Conservation (phyloP, 1,140 invertebrate species). For the Portunus trituberculatus region DNA sequence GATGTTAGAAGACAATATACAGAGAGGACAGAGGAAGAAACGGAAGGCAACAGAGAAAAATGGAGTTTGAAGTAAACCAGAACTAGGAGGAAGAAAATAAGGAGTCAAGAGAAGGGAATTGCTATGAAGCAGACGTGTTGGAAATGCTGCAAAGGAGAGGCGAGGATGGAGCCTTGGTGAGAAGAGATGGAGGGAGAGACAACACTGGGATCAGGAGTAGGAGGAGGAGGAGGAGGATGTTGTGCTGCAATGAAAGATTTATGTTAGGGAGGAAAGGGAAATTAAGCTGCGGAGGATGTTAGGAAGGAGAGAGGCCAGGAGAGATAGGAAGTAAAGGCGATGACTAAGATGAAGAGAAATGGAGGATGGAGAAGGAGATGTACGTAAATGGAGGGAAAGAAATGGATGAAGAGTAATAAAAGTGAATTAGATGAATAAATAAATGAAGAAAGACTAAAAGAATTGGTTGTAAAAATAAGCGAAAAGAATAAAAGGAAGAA, state of each 20-base stretch:
- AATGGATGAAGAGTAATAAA: too few species aligned
- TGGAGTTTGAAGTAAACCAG: background rate
- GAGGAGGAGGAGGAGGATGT: too few species aligned
- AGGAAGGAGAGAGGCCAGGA: background rate
- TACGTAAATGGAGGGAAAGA: background rate
- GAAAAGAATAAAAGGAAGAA: too few species aligned
- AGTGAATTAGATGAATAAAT: too few species aligned
- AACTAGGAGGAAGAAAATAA: background rate
- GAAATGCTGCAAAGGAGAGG: too few species aligned
- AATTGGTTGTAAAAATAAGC: background rate
- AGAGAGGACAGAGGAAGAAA: background rate
- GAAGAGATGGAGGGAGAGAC: too few species aligned
- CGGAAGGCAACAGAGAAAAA: background rate
- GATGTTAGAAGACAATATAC: background rate
- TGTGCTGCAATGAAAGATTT: too few species aligned
- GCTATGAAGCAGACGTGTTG: too few species aligned
- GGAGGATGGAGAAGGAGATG: background rate
- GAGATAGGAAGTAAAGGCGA: background rate
- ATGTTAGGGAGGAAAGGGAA: background rate
- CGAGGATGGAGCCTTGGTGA: too few species aligned
- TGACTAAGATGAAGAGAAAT: background rate
- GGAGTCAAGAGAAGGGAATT: too few species aligned
- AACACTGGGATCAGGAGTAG: too few species aligned
- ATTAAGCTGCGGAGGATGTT: background rate
- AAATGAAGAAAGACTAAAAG: too few species aligned